Conservation (phyloP, 64 coral and sea anemone genomes). For the Stichodactyla helianthus region DNA sequence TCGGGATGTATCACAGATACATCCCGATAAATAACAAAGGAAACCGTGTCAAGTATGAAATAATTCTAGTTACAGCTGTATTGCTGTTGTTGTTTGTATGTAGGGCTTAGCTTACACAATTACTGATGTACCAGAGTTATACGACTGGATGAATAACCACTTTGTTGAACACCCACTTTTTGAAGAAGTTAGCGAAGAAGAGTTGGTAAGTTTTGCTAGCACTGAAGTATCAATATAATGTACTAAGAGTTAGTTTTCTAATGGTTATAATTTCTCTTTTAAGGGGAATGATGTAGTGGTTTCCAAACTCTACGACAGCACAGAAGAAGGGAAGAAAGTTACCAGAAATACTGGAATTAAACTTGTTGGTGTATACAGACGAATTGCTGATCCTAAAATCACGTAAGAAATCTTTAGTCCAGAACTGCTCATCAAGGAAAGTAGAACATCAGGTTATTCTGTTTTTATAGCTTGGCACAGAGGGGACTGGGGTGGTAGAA, state of each 20-base stretch:
- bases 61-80: neutral
- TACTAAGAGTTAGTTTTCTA: neutral
- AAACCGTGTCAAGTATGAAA: too few species aligned
- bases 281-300: slow-evolving; percentile 70
- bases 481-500: too few species aligned
- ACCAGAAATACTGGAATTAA: slow-evolving; percentile 92
- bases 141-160: slow-evolving; percentile 93
- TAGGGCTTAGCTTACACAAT: slow-evolving; percentile 85
- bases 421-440: too few species aligned
- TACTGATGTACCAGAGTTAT: slow-evolving; percentile 90
- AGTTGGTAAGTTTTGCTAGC: slow-evolving; percentile 51
- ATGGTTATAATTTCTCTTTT: neutral
- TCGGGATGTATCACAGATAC: too few species aligned
- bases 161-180: slow-evolving; percentile 89
- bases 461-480: too few species aligned
- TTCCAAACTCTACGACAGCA: slow-evolving; percentile 76
- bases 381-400: slow-evolving; percentile 51
- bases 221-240: too few species aligned
- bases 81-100: neutral
- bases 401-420: neutral
- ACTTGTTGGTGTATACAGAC: slow-evolving; percentile 79
- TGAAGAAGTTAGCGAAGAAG: slow-evolving; percentile 68
- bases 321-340: slow-evolving; percentile 95
- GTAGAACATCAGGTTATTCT: too few species aligned
- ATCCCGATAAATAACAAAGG: too few species aligned